phyloP scores from a whole-genome alignment of 1,140 invertebrate species.

The Euwallacea similis region DNA sequence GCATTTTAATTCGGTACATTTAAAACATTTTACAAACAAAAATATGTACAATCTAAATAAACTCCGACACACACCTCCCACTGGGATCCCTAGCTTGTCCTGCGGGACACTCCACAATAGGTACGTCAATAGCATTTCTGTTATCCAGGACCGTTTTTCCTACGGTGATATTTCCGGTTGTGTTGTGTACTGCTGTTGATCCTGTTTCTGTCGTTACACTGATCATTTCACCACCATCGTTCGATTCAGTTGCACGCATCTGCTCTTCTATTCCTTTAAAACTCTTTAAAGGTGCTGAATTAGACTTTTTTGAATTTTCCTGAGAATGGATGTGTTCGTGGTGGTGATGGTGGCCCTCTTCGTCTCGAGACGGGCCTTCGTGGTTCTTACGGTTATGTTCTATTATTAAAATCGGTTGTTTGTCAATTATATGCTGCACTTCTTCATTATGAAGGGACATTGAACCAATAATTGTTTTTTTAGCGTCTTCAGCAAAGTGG shows the following conservation, averaged over 20 bases:
- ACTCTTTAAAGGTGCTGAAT: not conserved
- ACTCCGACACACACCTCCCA: slow-evolving; percentile 5
- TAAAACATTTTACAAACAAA: too few species aligned
- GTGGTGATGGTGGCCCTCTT: not conserved
- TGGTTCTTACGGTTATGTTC: too few species aligned
- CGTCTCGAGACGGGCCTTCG: too few species aligned
- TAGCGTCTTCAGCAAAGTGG: not conserved
- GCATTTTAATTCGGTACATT: too few species aligned
- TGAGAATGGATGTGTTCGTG: not conserved
- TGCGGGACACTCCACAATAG: slow-evolving; percentile 1
- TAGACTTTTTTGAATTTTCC: not conserved
- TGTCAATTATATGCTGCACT: too few species aligned
- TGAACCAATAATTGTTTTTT: too few species aligned
- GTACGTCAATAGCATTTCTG: slow-evolving; percentile 24
- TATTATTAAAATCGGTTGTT: too few species aligned
- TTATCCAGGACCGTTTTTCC: slow-evolving; percentile 14
- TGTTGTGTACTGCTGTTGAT: not conserved
- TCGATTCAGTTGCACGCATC: not conserved
- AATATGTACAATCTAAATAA: too few species aligned
- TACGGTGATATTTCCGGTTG: not conserved
- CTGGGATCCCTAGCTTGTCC: slow-evolving; percentile 7
- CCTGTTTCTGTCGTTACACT: not conserved
- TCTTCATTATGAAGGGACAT: too few species aligned
- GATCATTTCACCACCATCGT: not conserved
- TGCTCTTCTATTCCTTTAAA: too few species aligned